Percentiles rank a stretch among this genome's conserved stretches.
Conservation (phyloP, 1,140 invertebrate species). For the Mamestra configurata region DNA sequence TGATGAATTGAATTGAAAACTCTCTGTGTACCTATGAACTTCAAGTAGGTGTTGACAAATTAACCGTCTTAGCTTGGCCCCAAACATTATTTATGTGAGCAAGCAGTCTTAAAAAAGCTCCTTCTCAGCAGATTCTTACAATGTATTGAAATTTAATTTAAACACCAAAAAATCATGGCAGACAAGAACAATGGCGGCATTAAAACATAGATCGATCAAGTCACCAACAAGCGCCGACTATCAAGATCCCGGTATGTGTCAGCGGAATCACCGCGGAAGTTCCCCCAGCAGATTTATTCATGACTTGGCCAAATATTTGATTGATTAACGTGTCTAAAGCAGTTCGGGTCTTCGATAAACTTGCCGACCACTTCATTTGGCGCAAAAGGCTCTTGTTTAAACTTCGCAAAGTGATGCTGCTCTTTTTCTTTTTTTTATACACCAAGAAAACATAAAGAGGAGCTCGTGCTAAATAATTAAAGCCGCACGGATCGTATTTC, state of each 20-base stretch:
- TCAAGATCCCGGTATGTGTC: slow-evolving; percentile 51
- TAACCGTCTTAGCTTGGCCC: too few relatives aligned
- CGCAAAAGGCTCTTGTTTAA: slow-evolving; percentile 77
- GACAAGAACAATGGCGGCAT: slow-evolving; percentile 11
- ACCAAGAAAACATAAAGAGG: slow-evolving; percentile 58
- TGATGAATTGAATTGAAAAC: too few relatives aligned
- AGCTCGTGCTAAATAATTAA: slow-evolving; percentile 66
- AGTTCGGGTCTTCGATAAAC: slow-evolving; percentile 74
- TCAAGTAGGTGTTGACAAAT: too few relatives aligned
- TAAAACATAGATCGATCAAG: slow-evolving; percentile 37
- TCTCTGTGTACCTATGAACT: too few relatives aligned
- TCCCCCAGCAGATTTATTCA: slow-evolving; percentile 75
- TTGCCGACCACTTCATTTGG: slow-evolving; percentile 78
- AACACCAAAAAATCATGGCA: not conserved
- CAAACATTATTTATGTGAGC: too few relatives aligned
- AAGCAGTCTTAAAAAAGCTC: too few relatives aligned
- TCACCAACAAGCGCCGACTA: slow-evolving; percentile 32
- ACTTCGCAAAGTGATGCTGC: slow-evolving; percentile 69
- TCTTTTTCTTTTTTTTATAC: slow-evolving; percentile 60
- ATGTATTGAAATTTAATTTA: not conserved
- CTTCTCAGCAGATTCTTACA: not conserved
- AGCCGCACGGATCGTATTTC: slow-evolving; percentile 56
- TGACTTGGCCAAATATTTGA: slow-evolving; percentile 82
- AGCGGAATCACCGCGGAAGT: slow-evolving; percentile 56
- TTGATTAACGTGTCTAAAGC: slow-evolving; percentile 79